Evolutionary conservation across 2,113 vertebrate species (phyloP).

Genomic region (Sphyrna mokarran): DNA sequence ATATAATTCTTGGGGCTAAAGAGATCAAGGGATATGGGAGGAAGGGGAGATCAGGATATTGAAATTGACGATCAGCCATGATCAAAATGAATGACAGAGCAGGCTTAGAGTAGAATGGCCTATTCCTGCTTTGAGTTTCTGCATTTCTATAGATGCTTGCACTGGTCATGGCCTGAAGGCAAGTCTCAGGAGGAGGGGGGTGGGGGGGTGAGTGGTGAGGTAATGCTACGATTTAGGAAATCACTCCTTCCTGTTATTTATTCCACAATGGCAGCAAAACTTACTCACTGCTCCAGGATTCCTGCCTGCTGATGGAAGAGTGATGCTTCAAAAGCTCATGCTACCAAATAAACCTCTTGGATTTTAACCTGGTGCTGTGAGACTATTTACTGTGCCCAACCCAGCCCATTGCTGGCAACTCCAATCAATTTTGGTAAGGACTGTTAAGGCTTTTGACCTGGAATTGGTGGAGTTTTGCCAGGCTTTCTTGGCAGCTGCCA

Average conservation of each 20-base stretch:
- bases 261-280: not conserved
- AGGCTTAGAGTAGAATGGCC: too few relatives aligned
- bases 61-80: too few relatives aligned
- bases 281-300: not conserved
- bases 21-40: too few relatives aligned
- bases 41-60: too few relatives aligned
- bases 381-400: too few relatives aligned
- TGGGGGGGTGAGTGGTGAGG: not conserved
- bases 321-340: too few relatives aligned
- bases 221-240: not conserved
- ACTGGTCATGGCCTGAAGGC: not conserved
- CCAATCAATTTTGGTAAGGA: not conserved
- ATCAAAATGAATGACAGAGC: too few relatives aligned
- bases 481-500: not conserved
- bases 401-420: too few relatives aligned
- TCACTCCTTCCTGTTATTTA: not conserved
- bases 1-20: too few relatives aligned
- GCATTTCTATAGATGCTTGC: not conserved
- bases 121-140: too few relatives aligned
- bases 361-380: too few relatives aligned
- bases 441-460: not conserved
- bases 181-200: not conserved
- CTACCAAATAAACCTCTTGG: too few relatives aligned
- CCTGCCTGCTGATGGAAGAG: not conserved
- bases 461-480: not conserved